Conservation (phyloP, 2,797 vertebrate species). For the Paramormyrops hopkinsi region DNA sequence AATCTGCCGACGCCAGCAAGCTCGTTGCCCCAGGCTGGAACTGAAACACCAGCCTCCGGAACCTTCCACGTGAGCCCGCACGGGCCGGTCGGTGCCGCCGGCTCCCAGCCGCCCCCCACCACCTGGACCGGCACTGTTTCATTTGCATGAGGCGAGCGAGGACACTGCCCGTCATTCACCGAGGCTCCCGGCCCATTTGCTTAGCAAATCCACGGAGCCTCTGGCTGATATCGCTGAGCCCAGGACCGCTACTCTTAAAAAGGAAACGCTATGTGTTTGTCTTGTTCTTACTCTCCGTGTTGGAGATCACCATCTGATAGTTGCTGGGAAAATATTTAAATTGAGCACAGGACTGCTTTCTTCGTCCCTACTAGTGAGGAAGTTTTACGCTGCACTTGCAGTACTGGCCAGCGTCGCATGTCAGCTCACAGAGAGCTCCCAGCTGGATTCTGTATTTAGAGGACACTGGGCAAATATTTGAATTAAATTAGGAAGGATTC, state of each 20-base stretch:
- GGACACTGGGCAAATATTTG: slow-evolving; percentile 22
- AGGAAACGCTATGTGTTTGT: slow-evolving; percentile 25
- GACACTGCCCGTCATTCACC: slow-evolving; percentile 31
- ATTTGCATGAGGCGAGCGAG: slow-evolving; percentile 32
- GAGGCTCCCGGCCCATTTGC: slow-evolving; percentile 32
- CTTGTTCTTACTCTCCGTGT: slow-evolving; percentile 16
- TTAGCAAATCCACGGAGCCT: slow-evolving; percentile 34
- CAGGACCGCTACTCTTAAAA: background rate
- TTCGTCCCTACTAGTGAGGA: slow-evolving; percentile 11
- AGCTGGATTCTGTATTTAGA: slow-evolving; percentile 13
- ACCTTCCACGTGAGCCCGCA: background rate
- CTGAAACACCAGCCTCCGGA: background rate
- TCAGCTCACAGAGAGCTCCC: slow-evolving; percentile 1
- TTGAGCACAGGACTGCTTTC: slow-evolving; percentile 17
- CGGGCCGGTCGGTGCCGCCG: background rate
- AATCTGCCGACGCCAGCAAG: background rate
- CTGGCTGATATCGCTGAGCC: background rate
- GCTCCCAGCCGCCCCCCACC: background rate
- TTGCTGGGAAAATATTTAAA: slow-evolving; percentile 38
- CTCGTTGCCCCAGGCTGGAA: background rate
- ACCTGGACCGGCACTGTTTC: background rate
- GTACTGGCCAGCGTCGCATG: background rate
- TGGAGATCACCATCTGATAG: slow-evolving; percentile 32
- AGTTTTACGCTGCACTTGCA: slow-evolving; percentile 10
- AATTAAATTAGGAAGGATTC: slow-evolving; percentile 14